A percentile compares a stretch with the other conserved stretches of the same genome.
Conservation (phyloP, 2,888 invertebrate genomes). For the Amphipyra tragopoginis region DNA sequence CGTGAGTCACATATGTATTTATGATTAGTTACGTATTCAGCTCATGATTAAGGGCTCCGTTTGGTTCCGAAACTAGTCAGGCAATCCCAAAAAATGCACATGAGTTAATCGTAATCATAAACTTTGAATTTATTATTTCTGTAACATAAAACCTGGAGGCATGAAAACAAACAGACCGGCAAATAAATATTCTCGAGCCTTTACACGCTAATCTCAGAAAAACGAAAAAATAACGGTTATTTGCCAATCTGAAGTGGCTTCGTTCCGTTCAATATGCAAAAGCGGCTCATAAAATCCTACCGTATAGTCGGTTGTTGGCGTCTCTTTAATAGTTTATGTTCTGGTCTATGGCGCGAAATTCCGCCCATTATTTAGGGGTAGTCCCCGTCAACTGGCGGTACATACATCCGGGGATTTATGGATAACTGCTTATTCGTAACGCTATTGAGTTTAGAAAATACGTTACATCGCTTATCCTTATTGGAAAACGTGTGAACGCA, state of each 20-base stretch:
- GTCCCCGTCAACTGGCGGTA: slow-evolving; percentile 73
- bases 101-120: too few species aligned
- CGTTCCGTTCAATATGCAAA: slow-evolving; percentile 69
- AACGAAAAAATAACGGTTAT: slow-evolving; percentile 36
- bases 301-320: slow-evolving; percentile 65
- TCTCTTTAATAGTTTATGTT: slow-evolving; percentile 79
- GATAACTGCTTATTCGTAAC: slow-evolving; percentile 59
- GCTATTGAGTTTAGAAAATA: slow-evolving; percentile 23
- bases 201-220: slow-evolving; percentile 3
- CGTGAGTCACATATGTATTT: too few species aligned
- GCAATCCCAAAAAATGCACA: too few species aligned
- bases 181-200: not conserved
- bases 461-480: slow-evolving; percentile 8
- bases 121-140: too few species aligned
- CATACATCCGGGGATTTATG: slow-evolving; percentile 74
- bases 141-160: too few species aligned
- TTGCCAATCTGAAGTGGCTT: slow-evolving; percentile 34
- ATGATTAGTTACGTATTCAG: too few species aligned
- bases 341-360: slow-evolving; percentile 79
- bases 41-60: too few species aligned
- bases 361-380: slow-evolving; percentile 80
- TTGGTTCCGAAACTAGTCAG: too few species aligned
- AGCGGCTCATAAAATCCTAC: slow-evolving; percentile 74
- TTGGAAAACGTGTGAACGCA: slow-evolving; percentile 4
- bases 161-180: not conserved